These are phyloP conservation scores for Tachysurus fulvidraco DNA, from an alignment of 2,113 vertebrate genomes.

Conservation along the genomic window DNA sequence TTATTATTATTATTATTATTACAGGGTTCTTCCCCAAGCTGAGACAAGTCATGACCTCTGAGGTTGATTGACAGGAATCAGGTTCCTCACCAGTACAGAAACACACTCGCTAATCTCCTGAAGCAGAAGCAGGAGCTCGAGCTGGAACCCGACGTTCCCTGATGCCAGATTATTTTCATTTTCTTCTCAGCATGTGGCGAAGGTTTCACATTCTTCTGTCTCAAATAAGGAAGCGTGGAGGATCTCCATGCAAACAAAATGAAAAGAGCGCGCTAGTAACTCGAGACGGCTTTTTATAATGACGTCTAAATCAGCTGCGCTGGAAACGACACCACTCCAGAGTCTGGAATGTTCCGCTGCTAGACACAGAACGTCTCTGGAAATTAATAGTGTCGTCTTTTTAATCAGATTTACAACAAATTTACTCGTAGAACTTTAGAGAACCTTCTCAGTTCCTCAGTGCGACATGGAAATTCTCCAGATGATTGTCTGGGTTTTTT, in stretches of 20 bases:
- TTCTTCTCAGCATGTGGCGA: conserved; percentile 41
- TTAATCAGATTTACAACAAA: neutral
- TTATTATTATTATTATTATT: no score
- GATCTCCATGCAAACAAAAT: conserved; percentile 41
- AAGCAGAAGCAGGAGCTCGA: neutral
- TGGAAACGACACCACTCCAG: conserved; percentile 18
- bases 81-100: neutral
- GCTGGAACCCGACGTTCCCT: neutral
- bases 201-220: conserved; percentile 42
- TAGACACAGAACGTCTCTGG: conserved; percentile 19
- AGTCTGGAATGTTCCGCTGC: conserved; percentile 48
- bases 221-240: conserved; percentile 39
- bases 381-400: conserved; percentile 23
- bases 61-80: neutral
- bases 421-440: neutral
- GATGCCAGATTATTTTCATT: conserved; percentile 22
- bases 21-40: neutral
- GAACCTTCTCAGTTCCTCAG: neutral
- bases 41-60: neutral
- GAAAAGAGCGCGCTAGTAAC: conserved; percentile 45
- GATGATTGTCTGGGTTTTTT: neutral
- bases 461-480: neutral
- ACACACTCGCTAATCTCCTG: no score
- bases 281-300: conserved; percentile 52
- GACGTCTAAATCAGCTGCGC: conserved; percentile 47